Evolutionary conservation across 1,140 invertebrate genomes (phyloP), one percentile per base, ranked within the genome.

Genomic region (Papilio dardanus): DNA sequence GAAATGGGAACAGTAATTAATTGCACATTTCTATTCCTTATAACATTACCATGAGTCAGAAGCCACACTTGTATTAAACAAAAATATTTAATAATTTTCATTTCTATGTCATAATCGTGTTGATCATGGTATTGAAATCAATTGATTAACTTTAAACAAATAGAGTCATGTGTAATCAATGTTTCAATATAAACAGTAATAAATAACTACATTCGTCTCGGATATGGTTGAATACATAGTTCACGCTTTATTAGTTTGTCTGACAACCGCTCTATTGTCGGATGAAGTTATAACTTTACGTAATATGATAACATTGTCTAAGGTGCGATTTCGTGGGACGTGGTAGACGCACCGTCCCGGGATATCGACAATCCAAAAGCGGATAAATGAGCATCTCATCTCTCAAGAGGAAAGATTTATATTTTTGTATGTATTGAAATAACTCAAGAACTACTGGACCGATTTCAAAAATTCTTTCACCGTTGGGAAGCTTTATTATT

Each of bases 181-280:
- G 14, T 62, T 28, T 16, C 3, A 62, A 62, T 62, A 28, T 28
- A 12, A 62, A 28, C 24, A 30, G 24, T 28, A 28, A 28, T 62
- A 62, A 62, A 62, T 28, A 28, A 14, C 12, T 14, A 62, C 19
- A 28, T 62, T 62, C 21, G 54, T 62, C 10, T 62, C 54, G 24
- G 54, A 62, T 62, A 62, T 62, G 54, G 54, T 62, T 28, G 54
- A 62, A 62, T 62, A 14, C 54, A 62, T 62, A 62, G 54, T 62
- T 62, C 54, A 62, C 54, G 54, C 54, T 62, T 62, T 24, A 62
- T 62, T 62, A 28, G 54, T 62, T 62, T 62, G 54, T 28, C 24
- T n/a, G 19, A 62, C 54, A 24, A 62, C 21, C 24, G 24, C 54
- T 62, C 21, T 62, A 62, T 62, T 62, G 54, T 62, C 19, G 24